Conservation (phyloP, 1,140 invertebrate genomes). For the Apis florea region DNA sequence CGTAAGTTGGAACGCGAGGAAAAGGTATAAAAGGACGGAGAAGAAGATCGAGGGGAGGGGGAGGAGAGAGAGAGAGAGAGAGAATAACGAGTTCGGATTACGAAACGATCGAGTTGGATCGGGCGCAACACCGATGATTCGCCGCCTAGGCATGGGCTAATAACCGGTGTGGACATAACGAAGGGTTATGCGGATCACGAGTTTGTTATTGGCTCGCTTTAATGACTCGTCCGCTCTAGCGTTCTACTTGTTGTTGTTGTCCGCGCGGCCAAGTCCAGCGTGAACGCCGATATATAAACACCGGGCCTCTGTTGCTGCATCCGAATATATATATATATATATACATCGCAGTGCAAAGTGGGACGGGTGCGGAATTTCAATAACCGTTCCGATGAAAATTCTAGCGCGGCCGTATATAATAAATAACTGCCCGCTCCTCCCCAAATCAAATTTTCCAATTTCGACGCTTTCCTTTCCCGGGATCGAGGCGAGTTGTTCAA, state of each 20-base stretch:
- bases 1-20: not conserved
- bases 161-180: slow-evolving; percentile 56
- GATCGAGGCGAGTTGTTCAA: not conserved
- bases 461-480: not conserved
- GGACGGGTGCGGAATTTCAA: slow-evolving; percentile 35
- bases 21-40: not conserved
- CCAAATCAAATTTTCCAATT: slow-evolving; percentile 4
- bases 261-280: slow-evolving; percentile 9
- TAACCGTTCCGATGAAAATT: slow-evolving; percentile 15
- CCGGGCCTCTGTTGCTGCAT: not conserved
- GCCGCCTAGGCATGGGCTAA: slow-evolving; percentile 52
- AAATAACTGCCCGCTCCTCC: not conserved
- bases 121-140: slow-evolving; percentile 46
- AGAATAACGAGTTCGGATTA: slow-evolving; percentile 57
- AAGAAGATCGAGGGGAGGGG: not conserved
- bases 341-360: not conserved
- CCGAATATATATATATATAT: slow-evolving; percentile 20
- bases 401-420: not conserved
- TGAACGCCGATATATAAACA: slow-evolving; percentile 38
- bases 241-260: slow-evolving; percentile 55
- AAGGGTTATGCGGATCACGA: slow-evolving; percentile 65
- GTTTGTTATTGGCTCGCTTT: slow-evolving; percentile 65
- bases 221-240: slow-evolving; percentile 54
- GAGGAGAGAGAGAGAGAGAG: not conserved
- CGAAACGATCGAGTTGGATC: slow-evolving; percentile 51